Conservation (phyloP, 2,113 vertebrate genomes). For the Galemys pyrenaicus region DNA sequence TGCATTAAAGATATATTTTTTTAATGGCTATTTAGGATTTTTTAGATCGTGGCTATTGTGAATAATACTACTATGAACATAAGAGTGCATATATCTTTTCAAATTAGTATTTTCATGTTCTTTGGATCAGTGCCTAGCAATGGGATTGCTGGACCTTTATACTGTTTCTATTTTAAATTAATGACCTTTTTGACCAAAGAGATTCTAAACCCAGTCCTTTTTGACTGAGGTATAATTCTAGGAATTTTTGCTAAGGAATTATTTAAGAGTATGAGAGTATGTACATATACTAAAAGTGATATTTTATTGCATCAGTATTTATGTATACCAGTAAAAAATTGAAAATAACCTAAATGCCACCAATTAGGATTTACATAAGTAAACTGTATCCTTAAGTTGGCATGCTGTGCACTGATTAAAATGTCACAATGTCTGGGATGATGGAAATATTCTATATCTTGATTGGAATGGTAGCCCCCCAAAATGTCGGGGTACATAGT, state of each 20-base stretch:
- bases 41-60: no score
- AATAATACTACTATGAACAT: no score
- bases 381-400: background rate
- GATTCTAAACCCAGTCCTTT: background rate
- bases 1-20: background rate
- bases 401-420: background rate
- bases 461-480: background rate
- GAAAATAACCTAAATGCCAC: background rate
- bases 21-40: no score
- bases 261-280: background rate
- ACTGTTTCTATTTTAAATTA: background rate
- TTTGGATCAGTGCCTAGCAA: background rate
- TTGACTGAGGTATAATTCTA: conserved; percentile 28
- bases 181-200: background rate
- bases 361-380: conserved; percentile 29
- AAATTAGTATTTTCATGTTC: background rate
- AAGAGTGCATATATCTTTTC: background rate
- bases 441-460: background rate
- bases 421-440: background rate
- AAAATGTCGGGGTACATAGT: background rate
- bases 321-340: conserved; percentile 44
- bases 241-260: conserved; percentile 19
- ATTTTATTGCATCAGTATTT: background rate
- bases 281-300: background rate
- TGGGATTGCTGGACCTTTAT: background rate